phyloP scores from a whole-genome alignment of 2,113 vertebrate genomes.

The Coryphaenoides rupestris region DNA sequence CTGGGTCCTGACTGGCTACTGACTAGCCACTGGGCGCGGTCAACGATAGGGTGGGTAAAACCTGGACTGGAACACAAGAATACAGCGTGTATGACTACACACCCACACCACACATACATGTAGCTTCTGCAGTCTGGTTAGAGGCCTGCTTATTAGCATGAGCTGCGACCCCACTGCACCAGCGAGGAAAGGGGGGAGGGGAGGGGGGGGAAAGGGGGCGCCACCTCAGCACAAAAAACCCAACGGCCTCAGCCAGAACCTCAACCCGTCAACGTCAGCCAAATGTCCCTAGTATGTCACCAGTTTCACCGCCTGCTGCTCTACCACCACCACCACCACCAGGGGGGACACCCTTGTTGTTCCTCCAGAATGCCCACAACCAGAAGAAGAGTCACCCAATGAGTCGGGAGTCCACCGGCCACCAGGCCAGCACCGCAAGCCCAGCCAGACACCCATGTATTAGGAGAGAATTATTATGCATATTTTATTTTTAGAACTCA shows the following conservation, averaged over 20 bases:
- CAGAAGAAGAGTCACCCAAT: too few species aligned
- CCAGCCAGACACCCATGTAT: constrained; percentile 13
- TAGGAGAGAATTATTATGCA: too few species aligned
- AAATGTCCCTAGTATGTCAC: not conserved
- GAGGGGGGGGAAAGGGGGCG: too few species aligned
- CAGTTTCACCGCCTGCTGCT: too few species aligned
- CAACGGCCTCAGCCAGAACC: not conserved
- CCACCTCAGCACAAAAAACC: not conserved
- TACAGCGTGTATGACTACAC: constrained; percentile 48
- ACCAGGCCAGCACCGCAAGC: constrained; percentile 12
- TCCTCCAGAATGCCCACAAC: too few species aligned
- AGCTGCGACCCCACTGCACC: constrained; percentile 34
- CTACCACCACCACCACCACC: too few species aligned
- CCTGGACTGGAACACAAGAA: constrained; percentile 78
- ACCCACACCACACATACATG: too few species aligned
- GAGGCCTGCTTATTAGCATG: constrained; percentile 10
- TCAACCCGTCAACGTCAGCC: not conserved
- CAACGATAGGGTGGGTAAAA: constrained; percentile 72
- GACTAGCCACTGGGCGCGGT: constrained; percentile 65
- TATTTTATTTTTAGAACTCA: constrained; percentile 47
- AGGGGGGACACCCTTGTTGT: too few species aligned
- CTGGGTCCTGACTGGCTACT: constrained; percentile 50
- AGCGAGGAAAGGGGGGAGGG: too few species aligned
- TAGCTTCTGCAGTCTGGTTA: constrained; percentile 6
- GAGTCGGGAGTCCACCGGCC: too few species aligned